phyloP scores from a whole-genome alignment of 2,797 vertebrate genomes.

The Paratrypauchen microcephalus region DNA sequence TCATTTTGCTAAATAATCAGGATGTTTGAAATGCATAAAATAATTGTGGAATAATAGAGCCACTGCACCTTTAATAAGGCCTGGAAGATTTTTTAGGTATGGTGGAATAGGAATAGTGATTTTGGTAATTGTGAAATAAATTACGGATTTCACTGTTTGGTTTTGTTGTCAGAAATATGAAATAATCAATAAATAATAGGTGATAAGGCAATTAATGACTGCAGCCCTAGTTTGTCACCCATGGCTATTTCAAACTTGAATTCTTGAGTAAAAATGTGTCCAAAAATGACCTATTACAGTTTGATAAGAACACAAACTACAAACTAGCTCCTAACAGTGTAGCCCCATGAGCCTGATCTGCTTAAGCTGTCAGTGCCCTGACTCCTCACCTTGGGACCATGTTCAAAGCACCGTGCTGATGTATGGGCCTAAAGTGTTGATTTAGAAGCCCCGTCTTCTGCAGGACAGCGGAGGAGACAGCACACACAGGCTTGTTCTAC shows the following conservation, averaged over 20 bases:
- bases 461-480: slow-evolving; percentile 75
- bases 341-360: background rate
- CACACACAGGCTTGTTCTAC: slow-evolving; percentile 72
- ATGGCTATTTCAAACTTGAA: background rate
- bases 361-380: background rate
- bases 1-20: too few relatives aligned
- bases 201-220: too few relatives aligned
- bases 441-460: slow-evolving; percentile 54
- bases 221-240: too few relatives aligned
- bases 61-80: too few relatives aligned
- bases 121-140: too few relatives aligned
- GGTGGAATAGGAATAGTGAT: too few relatives aligned
- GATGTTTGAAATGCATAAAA: too few relatives aligned
- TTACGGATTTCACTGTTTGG: too few relatives aligned
- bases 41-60: too few relatives aligned
- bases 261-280: background rate
- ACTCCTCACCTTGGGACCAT: background rate
- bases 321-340: background rate
- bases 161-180: too few relatives aligned
- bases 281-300: background rate
- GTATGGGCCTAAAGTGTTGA: slow-evolving; percentile 57
- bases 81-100: too few relatives aligned
- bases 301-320: background rate
- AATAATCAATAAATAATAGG: too few relatives aligned
- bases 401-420: slow-evolving; percentile 48